Base-by-base conservation (phyloP, 1,140 invertebrate species). In the Chironomus striatipennis region DNA sequence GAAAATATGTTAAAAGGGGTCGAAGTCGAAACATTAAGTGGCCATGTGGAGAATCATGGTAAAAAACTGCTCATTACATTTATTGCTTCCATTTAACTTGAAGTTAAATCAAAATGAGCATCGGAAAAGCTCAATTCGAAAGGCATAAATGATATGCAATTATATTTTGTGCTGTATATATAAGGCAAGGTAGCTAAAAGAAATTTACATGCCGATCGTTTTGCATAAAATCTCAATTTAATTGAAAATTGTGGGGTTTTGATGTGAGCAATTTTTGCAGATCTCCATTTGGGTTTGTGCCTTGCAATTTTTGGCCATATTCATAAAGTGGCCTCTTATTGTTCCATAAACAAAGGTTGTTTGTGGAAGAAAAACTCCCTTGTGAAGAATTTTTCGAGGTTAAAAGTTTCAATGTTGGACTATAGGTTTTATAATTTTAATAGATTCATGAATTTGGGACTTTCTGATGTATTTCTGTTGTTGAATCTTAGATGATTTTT, bases 31-130 rank as follows among this genome's bases (percentile, higher is more conserved):
- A 34, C 24, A 34, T 34, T 34, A 34, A 34, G 24, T 34, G 24
- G 24, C 24, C 24, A 57, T 12, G 10, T 57, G 47, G 47, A 57
- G 10, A 57, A 2, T n/a, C 47, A 12, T n/a, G 18, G 18, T 15
- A 67, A 67, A 70, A 20, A 70, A 70, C 65, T 70, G 65, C 65
- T 70, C 18, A 70, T 70, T 18, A 70, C 20, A 21, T 21, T 70
- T 70, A 70, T 70, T 70, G 65, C 65, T 18, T 20, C 20, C 65
- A 70, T 70, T 70, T 70, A 70, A 20, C 65, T 70, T 18, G 65
- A 70, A 70, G 65, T 70, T 70, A 70, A 70, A 70, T 70, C 17
- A 70, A 70, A 70, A 70, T 21, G 65, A 70, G 65, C 65, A 70
- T 70, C 65, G 20, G 47, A 70, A 70, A 70, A 70, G 18, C 65